Base-by-base conservation (phyloP, 2,113 vertebrate genomes). In the Gnathonemus longibarbis region DNA sequence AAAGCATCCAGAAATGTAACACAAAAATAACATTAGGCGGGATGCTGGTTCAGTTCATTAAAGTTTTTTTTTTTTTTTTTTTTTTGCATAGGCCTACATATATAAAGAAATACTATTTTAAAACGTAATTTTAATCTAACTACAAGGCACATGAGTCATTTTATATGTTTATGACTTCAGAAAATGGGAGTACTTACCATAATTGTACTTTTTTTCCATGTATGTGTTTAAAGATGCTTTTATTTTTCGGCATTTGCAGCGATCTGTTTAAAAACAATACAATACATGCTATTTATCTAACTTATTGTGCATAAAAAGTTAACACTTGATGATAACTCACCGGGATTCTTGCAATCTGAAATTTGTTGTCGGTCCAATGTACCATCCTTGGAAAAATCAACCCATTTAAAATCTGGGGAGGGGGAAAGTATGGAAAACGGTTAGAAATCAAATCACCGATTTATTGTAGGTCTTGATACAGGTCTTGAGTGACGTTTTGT, bases 201-300 rank as follows among this genome's bases (percentile, higher is more conserved):
- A 97, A 91, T 94, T 96, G 93, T 96, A 97, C 93, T 97, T 97
- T 94, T 96, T 97, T 93, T 93, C 94, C 93, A 97, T 90, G 90
- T 97, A 97, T 0, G 94, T 97, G 0, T 94, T 93, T 88, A 97
- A 91, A 0, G 95, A 96, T 1, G 96, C 96, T 91, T 97, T 97
- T 77, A 96, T 94, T 91, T 96, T 96, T 93, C 94, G 96, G 91
- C 96, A 97, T 90, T 95, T 96, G 93, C 96, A 97, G 17, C 93
- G 95, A 89, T 96, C 96, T 97, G 93, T 87, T 89, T 92, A 92
- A 91, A 87, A 87, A 66, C 39, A 88, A 39, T 52, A 66, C 39
- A 88, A 35, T 52, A 17, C 13, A 3, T 31, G 19, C 1, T 31
- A 49, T 15, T 88, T 35, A 17, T 39, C 35, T 77, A 77, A 17